Evolutionary conservation across 2,888 invertebrate genomes (phyloP).

Genomic region (Papilio gigon): DNA sequence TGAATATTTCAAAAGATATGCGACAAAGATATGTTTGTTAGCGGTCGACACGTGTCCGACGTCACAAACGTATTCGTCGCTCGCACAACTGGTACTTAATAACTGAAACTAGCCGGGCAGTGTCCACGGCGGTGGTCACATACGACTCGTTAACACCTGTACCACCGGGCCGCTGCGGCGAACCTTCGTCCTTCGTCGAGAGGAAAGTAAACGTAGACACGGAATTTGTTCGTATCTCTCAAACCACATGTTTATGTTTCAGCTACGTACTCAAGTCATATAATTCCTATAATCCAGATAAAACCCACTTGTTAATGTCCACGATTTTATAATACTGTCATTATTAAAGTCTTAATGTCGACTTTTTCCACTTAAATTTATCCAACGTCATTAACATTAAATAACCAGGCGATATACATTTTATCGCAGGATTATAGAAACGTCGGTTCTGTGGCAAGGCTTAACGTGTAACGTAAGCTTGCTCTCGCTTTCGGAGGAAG

Average conservation of each 20-base stretch:
- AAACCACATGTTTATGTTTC: conserved; percentile 5
- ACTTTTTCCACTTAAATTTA: conserved; percentile 26
- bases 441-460: neutral
- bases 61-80: too few relatives aligned
- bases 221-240: conserved; percentile 2
- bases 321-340: conserved; percentile 19
- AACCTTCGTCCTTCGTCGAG: neutral
- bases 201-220: neutral
- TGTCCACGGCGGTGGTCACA: too few relatives aligned
- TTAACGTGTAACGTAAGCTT: neutral
- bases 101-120: too few relatives aligned
- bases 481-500: neutral
- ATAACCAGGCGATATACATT: conserved; percentile 3
- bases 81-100: too few relatives aligned
- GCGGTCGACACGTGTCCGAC: too few relatives aligned
- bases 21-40: neutral
- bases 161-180: too few relatives aligned
- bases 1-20: neutral
- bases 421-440: neutral
- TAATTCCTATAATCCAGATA: conserved; percentile 25
- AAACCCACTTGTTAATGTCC: conserved; percentile 13
- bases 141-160: too few relatives aligned
- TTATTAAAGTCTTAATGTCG: conserved; percentile 20
- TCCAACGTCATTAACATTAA: conserved; percentile 10
- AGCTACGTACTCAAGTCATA: conserved; percentile 6